Evolutionary conservation across 2,888 invertebrate genomes (phyloP), one percentile per base, ranked within the genome.

Genomic region (Ectropis crepuscularia): DNA sequence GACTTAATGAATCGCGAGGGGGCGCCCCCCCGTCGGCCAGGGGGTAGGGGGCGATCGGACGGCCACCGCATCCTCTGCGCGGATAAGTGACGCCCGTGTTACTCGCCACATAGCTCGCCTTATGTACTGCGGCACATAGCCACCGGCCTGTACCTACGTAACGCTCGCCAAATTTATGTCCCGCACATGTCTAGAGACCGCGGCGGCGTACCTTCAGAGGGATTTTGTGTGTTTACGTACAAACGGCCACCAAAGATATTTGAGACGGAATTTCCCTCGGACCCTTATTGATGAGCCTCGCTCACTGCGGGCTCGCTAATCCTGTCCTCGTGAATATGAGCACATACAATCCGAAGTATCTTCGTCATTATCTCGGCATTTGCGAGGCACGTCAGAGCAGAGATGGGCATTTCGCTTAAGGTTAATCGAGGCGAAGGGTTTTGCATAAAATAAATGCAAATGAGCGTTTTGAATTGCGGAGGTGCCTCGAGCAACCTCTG

Each of bases 11-110:
- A 90, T 87, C 87, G 87, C 87, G 88, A 83, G 85, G 87, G 86
- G 85, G 74, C 79, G 78, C 74, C 76, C 78, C 80, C 81, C 74
- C 41, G 28, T 41, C 78, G 67, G 71, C 74, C 72, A 67, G 77
- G 79, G 80, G 78, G 80, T 73, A 75, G 87, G 88, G 87, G 88
- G 86, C 77, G 87, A 90, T 89, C 88, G 89, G 90, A 88, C 87
- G 88, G 82, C 90, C 89, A 87, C 90, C 91, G 92, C 92, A 92
- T 93, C 92, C 91, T 91, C 90, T 86, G 88, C 89, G 90, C 88
- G 91, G 90, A 89, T 92, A 92, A 92, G 92, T 92, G 92, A 92
- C 92, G 92, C 92, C 90, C 90, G 92, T 90, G 92, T 92, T 89
- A 87, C 90, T 88, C 81, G 82, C 86, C 83, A 87, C 86, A 86